Conservation (phyloP, 2,797 vertebrate species). For the Labroides dimidiatus region DNA sequence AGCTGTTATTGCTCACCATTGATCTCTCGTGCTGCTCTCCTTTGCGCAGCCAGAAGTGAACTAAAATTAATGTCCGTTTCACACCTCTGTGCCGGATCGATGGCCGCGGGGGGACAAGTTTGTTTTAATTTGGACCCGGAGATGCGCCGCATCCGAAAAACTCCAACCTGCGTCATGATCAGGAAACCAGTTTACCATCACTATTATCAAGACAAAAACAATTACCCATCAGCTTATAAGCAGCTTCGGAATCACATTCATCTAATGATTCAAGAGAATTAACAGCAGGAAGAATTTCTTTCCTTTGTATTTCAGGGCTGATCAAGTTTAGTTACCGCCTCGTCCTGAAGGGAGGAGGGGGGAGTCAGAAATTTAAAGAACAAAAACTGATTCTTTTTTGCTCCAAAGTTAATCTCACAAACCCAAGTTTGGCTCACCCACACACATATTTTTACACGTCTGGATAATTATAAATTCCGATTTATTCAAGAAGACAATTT, state of each 20-base stretch:
- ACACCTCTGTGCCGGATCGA: conserved; percentile 87
- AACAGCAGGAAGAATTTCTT: not conserved
- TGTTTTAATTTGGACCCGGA: conserved; percentile 95
- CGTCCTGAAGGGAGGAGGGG: not conserved
- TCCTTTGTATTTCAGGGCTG: not conserved
- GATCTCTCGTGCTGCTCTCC: conserved; percentile 81
- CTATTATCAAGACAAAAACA: not conserved
- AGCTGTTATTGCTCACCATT: conserved; percentile 97
- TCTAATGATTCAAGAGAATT: not conserved
- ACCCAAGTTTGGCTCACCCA: not conserved
- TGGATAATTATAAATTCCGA: not conserved
- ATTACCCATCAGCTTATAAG: conserved; percentile 1
- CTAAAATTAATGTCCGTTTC: conserved; percentile 99
- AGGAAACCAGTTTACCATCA: conserved; percentile 11
- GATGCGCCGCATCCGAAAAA: conserved; percentile 51
- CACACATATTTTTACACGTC: not conserved
- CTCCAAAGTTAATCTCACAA: not conserved
- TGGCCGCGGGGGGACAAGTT: conserved; percentile 84
- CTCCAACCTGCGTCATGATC: conserved; percentile 27
- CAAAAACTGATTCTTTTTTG: not conserved
- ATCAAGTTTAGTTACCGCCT: conserved; percentile 3
- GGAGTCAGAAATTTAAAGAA: not conserved
- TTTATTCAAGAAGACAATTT: not conserved
- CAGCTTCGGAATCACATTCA: conserved; percentile 5
- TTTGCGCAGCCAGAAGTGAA: conserved; percentile 97